Evolutionary conservation across 2,113 vertebrate genomes (phyloP).

Genomic region (Epinephelus lanceolatus): DNA sequence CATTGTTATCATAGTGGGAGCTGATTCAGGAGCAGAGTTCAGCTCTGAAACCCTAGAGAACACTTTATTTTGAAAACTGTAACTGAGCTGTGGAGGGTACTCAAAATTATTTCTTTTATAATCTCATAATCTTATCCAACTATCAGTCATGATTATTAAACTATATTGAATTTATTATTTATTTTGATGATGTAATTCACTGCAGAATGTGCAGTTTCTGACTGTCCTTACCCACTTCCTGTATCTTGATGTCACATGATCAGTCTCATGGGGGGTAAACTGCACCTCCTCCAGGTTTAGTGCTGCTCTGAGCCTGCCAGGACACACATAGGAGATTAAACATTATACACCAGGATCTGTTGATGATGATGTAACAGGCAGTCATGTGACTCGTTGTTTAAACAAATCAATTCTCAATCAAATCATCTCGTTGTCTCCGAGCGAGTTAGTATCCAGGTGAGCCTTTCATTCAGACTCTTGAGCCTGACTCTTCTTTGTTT

Average conservation of each 20-base stretch:
- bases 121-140: background rate
- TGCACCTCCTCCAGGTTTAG: slow-evolving; percentile 2
- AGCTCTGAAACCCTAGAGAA: background rate
- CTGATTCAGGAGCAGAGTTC: background rate
- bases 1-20: background rate
- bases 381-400: background rate
- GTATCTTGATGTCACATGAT: slow-evolving; percentile 38
- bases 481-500: slow-evolving; percentile 20
- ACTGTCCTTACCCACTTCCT: slow-evolving; percentile 22
- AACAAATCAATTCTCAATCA: background rate
- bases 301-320: slow-evolving; percentile 20
- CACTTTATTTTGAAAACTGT: background rate
- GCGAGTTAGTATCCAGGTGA: background rate
- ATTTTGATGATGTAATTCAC: background rate
- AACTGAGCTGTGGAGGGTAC: background rate
- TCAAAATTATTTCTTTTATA: background rate
- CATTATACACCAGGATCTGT: background rate
- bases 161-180: background rate
- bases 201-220: background rate
- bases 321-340: slow-evolving; percentile 8
- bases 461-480: background rate
- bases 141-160: background rate
- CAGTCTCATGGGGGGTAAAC: background rate
- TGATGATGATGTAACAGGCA: background rate
- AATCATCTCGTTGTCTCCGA: too few species aligned